These are phyloP conservation scores for Zonitis immaculata DNA, from an alignment of 2,888 invertebrate species.

Conservation along the genomic window DNA sequence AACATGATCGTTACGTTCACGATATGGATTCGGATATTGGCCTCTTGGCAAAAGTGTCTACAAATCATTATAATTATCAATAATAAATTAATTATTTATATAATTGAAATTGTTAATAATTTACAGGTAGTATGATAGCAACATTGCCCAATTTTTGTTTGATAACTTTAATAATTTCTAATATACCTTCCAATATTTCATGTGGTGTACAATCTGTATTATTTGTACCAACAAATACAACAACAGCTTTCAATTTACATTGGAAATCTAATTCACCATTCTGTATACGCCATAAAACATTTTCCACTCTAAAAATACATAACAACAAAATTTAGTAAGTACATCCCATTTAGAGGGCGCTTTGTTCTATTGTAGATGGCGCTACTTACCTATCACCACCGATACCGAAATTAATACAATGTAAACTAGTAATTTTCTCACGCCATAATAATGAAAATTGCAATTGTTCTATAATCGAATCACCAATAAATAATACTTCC, in stretches of 20 bases:
- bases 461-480: slow-evolving; percentile 60
- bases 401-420: slow-evolving; percentile 67
- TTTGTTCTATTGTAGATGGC: no score
- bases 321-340: no score
- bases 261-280: slow-evolving; percentile 65
- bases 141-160: slow-evolving; percentile 55
- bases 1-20: slow-evolving; percentile 57
- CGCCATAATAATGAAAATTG: slow-evolving; percentile 60
- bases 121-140: slow-evolving; percentile 55
- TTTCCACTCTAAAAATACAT: slow-evolving; percentile 51
- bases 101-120: slow-evolving; percentile 23
- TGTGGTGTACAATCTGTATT: slow-evolving; percentile 59
- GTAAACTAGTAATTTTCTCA: slow-evolving; percentile 61
- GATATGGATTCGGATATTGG: slow-evolving; percentile 57
- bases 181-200: slow-evolving; percentile 59
- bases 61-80: slow-evolving; percentile 22
- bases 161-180: slow-evolving; percentile 56
- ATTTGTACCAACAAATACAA: slow-evolving; percentile 63
- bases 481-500: slow-evolving; percentile 66
- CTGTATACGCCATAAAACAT: slow-evolving; percentile 63
- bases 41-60: slow-evolving; percentile 65
- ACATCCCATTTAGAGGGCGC: background rate
- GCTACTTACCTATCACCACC: slow-evolving; percentile 55
- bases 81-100: no score
- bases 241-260: slow-evolving; percentile 62